Evolutionary conservation across 2,888 invertebrate genomes (phyloP), one percentile per base, ranked within the genome.

Genomic region (Charanyca ferruginea): DNA sequence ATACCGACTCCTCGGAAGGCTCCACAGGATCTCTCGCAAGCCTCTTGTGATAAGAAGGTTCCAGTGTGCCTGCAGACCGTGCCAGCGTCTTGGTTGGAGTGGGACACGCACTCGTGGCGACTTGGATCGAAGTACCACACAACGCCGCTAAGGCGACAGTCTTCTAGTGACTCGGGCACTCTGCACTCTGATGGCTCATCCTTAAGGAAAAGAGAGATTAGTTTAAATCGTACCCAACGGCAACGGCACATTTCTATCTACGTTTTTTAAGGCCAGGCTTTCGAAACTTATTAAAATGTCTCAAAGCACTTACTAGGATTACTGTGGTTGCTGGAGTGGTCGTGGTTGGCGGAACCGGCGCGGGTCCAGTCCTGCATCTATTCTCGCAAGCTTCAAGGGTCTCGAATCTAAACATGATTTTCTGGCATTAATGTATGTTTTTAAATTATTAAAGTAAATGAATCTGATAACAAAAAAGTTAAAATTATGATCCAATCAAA

Each of bases 21-120:
- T 32, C 98, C 98, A 83, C 98, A 98, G 60, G 96, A 96, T 62
- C 97, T 93, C 88, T 97, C 96, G 86, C 98, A 98, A 83, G 97
- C 97, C 83, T 98, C 98, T 80, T 97, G 96, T 0, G 97, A 96
- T 64, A 96, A 94, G 91, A 97, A 98, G 69, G 97, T 96, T 89
- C 98, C 98, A 41, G 96, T 96, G 55, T 98, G 97, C 11, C 89
- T 76, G 97, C 98, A 82, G 93, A 86, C 75, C 96, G 96, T 6
- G 93, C 96, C 58, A 92, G 96, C 4, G 93, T 95, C 77, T 89
- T 90, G 80, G 82, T 94, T 93, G 59, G 77, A 54, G 75, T 90
- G 82, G 1, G 77, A 13, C 6, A 84, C 72, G 66, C 94, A 94
- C 41, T 77, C 80, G 44, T 73, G 98, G 0, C 97, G 97, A 0